These are phyloP conservation scores for Parazoanthus darwini DNA, from an alignment of 92 coral and sea anemone species.

Conservation along the genomic window DNA sequence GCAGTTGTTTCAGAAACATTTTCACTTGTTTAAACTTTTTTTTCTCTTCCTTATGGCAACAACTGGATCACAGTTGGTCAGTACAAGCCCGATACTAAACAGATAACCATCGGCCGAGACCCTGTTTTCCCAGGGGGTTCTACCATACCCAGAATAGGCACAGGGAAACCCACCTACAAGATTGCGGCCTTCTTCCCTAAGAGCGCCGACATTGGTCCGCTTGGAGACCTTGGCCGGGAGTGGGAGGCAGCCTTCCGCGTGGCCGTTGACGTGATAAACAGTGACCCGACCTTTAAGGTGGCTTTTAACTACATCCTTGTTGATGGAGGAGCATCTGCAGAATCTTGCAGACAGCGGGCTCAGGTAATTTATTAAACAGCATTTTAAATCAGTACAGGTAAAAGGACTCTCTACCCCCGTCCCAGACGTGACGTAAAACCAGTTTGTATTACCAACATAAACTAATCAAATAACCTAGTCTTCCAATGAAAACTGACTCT, in stretches of 20 bases:
- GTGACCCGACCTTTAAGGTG: conserved; percentile 85
- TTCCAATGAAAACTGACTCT: no score
- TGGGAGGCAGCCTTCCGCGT: conserved; percentile 97
- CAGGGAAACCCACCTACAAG: conserved; percentile 92
- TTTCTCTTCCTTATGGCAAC: conserved; percentile 55
- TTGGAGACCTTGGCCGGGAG: conserved; percentile 82
- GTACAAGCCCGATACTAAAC: conserved; percentile 69
- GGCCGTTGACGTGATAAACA: conserved; percentile 84
- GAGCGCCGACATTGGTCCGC: conserved; percentile 72
- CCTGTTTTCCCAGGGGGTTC: conserved; percentile 92
- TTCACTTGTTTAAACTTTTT: not conserved
- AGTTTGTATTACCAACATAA: no score
- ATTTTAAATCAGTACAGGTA: no score
- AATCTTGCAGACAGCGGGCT: conserved; percentile 74
- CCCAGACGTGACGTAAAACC: no score
- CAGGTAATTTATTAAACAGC: conserved; percentile 55
- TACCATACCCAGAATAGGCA: conserved; percentile 86
- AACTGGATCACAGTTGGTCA: conserved; percentile 95
- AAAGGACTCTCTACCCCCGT: no score
- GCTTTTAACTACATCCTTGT: conserved; percentile 82
- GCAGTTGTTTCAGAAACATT: no score
- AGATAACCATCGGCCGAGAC: conserved; percentile 80
- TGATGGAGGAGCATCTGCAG: conserved; percentile 74
- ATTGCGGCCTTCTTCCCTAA: conserved; percentile 98
- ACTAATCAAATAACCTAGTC: no score